Evolutionary conservation across 2,888 invertebrate species (phyloP), one percentile per base, ranked within the genome.

Genomic region (Parthenolecanium corni): DNA sequence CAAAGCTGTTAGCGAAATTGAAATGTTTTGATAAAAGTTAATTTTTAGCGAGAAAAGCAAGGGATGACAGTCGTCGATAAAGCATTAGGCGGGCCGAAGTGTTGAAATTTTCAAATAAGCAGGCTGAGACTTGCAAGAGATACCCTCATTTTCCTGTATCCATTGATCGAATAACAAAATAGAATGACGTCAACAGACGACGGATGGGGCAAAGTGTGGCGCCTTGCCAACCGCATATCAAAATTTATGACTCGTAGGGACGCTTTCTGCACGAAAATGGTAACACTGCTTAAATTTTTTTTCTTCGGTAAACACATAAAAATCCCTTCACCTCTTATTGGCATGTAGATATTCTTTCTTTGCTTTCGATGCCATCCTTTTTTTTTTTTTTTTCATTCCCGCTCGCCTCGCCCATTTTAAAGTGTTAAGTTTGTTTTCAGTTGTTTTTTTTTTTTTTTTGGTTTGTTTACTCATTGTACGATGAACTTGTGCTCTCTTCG

Each of bases 211-310:
- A 57, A 58, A 58, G 38, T 38, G 49, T 61, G 61, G 61, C 61
- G 61, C 61, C 51, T 49, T 24, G 61, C 61, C 61, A 61, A 58
- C 58, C 46, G 31, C 47, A 38, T 23, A 40, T 61, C 51, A 23
- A 36, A 38, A 36, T 47, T 58, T 58, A 36, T 47, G 57, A 47
- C 31, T 31, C 31, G 49, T 61, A 36, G 25, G 18, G 53, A 44
- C 44, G 57, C 44, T 44, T 46, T 44, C 24, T 25, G 25, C 23
- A 31, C 23, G 16, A 25, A 25, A 42, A 31, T 46, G 57, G 57
- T 57, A 57, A 57, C 57, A 44, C 57, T 46, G 57, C 16, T 57
- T 46, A 31, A 31, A 31, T 31, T 31, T 4, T 31, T 31, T 36
- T 52, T 38, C 38, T 25, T 52, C 52, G 14, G 31, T 31, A 31